Base-by-base conservation (phyloP, 2,113 vertebrate genomes). In the Calonectris borealis region DNA sequence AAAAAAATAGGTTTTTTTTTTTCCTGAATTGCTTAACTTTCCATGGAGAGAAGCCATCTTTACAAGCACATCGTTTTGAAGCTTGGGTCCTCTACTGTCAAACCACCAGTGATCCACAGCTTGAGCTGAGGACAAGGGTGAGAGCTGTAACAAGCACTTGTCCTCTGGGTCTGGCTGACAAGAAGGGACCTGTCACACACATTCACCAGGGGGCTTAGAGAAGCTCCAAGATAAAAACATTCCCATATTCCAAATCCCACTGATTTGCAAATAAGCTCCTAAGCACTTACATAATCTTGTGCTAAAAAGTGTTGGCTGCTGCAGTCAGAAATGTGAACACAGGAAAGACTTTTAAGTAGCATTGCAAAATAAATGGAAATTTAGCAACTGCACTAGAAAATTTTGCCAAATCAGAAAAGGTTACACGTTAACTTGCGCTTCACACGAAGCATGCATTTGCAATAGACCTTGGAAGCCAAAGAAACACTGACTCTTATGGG, bases 271-370 rank as follows among this genome's bases (percentile, higher is more conserved):
- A 91, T 76, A 57, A 95, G 81, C 89, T 94, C 84, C 81, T 79
- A 44, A 95, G 84, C 66, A 42, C 84, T 96, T 95, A 96, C 10
- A 96, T 97, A 96, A 95, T 83, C 80, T 60, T 78, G 55, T 73
- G 94, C 92, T 96, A 93, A 78, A 73, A 88, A 95, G 79, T 88
- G 94, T 55, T 96, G 96, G 93, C 95, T 97, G 91, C 81, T 75
- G 77, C 89, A 88, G 76, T 52, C 88, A 94, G 92, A 90, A 92
- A 72, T 52, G 75, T 21, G 70, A 82, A 70, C 44, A 18, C 34
- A 69, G 85, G n/a, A n/a, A 83, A 70, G 76, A 36, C 76, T 83
- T 38, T 34, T 32, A 61, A 83, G 70, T 9, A 66, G 88, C 7
- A 48, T 72, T 78, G 87, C 71, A 71, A 81, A 73, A 79, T 8